Evolutionary conservation across 1,140 invertebrate species (phyloP).

Genomic region (Drosophila subpulchrella): DNA sequence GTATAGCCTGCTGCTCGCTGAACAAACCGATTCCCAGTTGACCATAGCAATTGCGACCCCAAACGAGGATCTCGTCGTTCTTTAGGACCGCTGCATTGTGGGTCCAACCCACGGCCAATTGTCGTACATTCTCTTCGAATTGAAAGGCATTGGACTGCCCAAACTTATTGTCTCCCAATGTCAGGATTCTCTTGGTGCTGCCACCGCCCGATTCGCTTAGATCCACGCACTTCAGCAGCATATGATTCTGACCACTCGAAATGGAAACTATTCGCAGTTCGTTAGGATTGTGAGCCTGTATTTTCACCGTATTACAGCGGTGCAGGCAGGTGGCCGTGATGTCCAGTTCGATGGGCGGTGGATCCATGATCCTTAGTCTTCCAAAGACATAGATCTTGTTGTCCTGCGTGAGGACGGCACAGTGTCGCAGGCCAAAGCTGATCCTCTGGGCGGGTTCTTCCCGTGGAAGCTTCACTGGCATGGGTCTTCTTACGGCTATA

Average conservation of each 20-base stretch:
- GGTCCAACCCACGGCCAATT: conserved; percentile 90
- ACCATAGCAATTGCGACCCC: conserved; percentile 93
- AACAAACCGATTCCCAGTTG: conserved; percentile 86
- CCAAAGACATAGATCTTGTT: conserved; percentile 77
- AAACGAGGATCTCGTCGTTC: conserved; percentile 87
- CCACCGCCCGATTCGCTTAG: conserved; percentile 24
- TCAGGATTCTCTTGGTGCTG: conserved; percentile 84
- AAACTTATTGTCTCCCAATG: conserved; percentile 91
- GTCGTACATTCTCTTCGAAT: conserved; percentile 83
- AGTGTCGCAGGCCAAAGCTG: conserved; percentile 89
- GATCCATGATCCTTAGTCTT: conserved; percentile 65
- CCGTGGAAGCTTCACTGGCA: conserved; percentile 75
- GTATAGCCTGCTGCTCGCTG: conserved; percentile 55
- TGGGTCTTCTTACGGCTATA: conserved; percentile 83
- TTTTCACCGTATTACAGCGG: conserved; percentile 70
- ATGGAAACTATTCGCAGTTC: conserved; percentile 66
- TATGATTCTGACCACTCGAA: conserved; percentile 90
- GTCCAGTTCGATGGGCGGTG: conserved; percentile 69
- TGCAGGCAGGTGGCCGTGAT: conserved; percentile 73
- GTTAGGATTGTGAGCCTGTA: conserved; percentile 57
- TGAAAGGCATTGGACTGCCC: conserved; percentile 86
- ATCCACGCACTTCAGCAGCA: conserved; percentile 86
- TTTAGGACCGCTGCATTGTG: conserved; percentile 88
- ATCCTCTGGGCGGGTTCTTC: conserved; percentile 82
- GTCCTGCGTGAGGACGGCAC: conserved; percentile 88